A percentile compares a stretch with the other conserved stretches of the same genome.
Evolutionary conservation across 2,888 invertebrate genomes (phyloP).

Genomic region (Poecilobothrus nobilitatus): DNA sequence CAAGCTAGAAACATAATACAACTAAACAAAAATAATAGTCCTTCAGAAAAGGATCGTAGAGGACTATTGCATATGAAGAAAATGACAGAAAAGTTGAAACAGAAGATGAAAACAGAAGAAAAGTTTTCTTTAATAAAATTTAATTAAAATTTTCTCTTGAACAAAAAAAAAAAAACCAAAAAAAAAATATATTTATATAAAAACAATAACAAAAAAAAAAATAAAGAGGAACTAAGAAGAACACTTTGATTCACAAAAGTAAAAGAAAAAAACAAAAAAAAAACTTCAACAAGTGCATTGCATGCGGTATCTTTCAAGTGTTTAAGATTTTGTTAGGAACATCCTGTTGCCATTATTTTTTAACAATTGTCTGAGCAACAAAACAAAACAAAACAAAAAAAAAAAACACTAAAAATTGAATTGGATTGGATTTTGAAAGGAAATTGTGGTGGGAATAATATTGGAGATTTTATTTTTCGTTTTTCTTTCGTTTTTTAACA

Average conservation of each 20-base stretch:
- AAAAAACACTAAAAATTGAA: neutral
- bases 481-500: neutral
- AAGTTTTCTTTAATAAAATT: neutral
- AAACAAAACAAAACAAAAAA: neutral
- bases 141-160: neutral
- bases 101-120: too few species aligned
- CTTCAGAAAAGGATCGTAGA: too few species aligned
- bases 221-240: neutral
- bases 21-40: too few species aligned
- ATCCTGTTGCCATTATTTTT: slow-evolving; percentile 3
- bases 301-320: neutral
- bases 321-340: neutral
- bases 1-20: too few species aligned
- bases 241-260: neutral
- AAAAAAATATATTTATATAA: too few species aligned
- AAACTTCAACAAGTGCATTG: neutral
- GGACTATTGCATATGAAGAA: too few species aligned
- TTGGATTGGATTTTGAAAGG: neutral
- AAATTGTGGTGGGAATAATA: slow-evolving; percentile 2
- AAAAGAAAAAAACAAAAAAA: neutral
- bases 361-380: neutral
- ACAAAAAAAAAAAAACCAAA: neutral
- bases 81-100: too few species aligned
- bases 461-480: neutral
- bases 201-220: neutral